Percentiles rank a stretch among this genome's conserved stretches.
phyloP scores from a whole-genome alignment of 2,113 vertebrate genomes.

The Neomonachus schauinslandi region DNA sequence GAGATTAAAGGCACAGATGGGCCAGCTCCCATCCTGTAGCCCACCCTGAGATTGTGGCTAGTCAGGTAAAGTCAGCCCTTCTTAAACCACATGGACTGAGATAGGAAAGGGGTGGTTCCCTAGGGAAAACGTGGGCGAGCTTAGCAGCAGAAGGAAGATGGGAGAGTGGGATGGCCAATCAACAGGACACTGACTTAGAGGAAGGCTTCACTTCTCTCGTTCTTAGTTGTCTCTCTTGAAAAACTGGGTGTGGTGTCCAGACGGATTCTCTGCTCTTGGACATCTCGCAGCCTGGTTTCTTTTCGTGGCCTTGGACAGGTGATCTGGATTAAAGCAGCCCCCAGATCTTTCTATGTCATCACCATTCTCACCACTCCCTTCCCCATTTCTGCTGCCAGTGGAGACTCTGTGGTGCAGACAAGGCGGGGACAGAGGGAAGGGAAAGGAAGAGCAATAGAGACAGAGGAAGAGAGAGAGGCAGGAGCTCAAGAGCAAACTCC shows the following conservation, averaged over 20 bases:
- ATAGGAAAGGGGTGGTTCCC: neutral
- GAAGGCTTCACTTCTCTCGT: neutral
- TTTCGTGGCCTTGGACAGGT: neutral
- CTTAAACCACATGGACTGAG: neutral
- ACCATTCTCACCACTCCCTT: neutral
- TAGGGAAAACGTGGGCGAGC: neutral
- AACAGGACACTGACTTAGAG: neutral
- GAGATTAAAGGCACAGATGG: neutral
- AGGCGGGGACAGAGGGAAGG: neutral
- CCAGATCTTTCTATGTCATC: neutral
- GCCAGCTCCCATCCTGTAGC: neutral
- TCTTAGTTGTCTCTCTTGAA: neutral
- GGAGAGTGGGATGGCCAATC: neutral
- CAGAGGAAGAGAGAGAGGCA: constrained; percentile 46
- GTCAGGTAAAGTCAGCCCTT: neutral
- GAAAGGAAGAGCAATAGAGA: neutral
- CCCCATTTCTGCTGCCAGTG: neutral
- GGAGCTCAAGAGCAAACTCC: constrained; percentile 57
- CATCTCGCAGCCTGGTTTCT: neutral
- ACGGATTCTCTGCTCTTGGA: neutral
- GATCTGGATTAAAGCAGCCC: neutral
- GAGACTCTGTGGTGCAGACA: neutral
- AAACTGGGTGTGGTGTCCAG: neutral
- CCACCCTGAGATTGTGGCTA: neutral
- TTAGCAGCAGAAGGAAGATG: neutral